Evolutionary conservation across 2,797 vertebrate genomes (phyloP).

Genomic region (Apogon hyalosoma): DNA sequence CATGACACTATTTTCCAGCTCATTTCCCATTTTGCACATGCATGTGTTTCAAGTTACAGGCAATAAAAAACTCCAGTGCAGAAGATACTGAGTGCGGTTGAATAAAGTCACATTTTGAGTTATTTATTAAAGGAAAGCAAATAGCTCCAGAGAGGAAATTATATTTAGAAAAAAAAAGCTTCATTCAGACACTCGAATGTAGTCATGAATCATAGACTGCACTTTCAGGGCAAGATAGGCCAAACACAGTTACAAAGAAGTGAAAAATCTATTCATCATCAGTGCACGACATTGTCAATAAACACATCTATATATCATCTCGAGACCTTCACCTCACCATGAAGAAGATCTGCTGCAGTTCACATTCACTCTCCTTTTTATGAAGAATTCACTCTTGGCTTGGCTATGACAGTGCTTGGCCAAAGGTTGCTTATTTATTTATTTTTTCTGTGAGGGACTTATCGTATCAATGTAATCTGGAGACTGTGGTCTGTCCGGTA

Average conservation of each 20-base stretch:
- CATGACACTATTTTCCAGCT: conserved; percentile 58
- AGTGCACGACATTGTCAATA: conserved; percentile 53
- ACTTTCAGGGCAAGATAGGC: conserved; percentile 33
- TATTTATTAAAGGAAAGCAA: conserved; percentile 46
- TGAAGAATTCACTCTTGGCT: conserved; percentile 35
- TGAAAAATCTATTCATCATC: conserved; percentile 69
- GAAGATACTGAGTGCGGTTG: conserved; percentile 35
- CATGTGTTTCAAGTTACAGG: conserved; percentile 69
- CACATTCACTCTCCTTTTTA: conserved; percentile 30
- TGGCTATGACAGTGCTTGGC: conserved; percentile 38
- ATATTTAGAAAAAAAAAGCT: conserved; percentile 29
- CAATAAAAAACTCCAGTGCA: conserved; percentile 37
- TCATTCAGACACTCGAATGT: conserved; percentile 29
- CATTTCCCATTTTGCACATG: conserved; percentile 53
- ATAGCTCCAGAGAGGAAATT: conserved; percentile 31
- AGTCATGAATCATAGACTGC: conserved; percentile 61
- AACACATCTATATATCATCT: conserved; percentile 59
- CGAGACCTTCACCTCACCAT: conserved; percentile 36
- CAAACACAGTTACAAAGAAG: conserved; percentile 54
- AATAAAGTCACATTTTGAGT: conserved; percentile 40
- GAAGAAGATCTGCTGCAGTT: conserved; percentile 42
- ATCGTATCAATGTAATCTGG: conserved; percentile 74
- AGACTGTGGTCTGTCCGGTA: conserved; percentile 62
- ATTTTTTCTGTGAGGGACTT: conserved; percentile 38
- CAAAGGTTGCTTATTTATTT: conserved; percentile 49